Evolutionary conservation across 2,888 invertebrate genomes (phyloP), one percentile per base, ranked within the genome.

Genomic region (Invenusta paracnida): DNA sequence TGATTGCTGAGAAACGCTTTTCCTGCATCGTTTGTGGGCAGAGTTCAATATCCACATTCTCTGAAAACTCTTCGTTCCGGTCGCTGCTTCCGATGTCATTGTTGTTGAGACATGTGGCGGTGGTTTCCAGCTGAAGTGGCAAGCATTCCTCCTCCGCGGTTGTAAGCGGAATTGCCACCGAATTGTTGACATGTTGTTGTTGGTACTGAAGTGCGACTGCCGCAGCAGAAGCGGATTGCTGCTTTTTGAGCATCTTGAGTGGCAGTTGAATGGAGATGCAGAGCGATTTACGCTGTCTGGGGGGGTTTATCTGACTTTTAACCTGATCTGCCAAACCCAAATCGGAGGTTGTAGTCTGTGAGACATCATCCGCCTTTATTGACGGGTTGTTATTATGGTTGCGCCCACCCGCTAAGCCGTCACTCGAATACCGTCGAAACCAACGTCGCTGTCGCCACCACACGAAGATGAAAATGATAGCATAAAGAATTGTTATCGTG

Each of bases 401-500:
- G 17, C 73, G 73, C 17, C 2, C 73, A 25, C 11, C 73, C 17
- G 25, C 84, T 23, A 67, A 23, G 25, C 28, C 84, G 31, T 84
- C 67, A 27, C n/a, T 29, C 28, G 84, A 23, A 25, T 81, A 66
- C 25, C 84, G n/a, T 30, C 31, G 67, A 29, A 48, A 23, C 67
- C 86, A 86, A 29, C 86, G 86, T 48, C 79, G 67, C 17, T 86
- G 86, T 17, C 86, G 29, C 84, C 81, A 85, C 84, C 86, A 88
- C n/a, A 89, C 88, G 27, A 86, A 88, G 0, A 87, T 85, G 84
- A 89, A 89, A 73, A 89, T 89, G 0, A 87, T 83, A 0, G 84
- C 73, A 82, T 90, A 90, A 48, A 89, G 86, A 27, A 88, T 87
- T 0, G 88, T 86, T 5, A 89, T 88, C 23, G 85, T 85, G 1